Evolutionary conservation across 2,113 vertebrate genomes (phyloP).

Genomic region (Acrocephalus arundinaceus): DNA sequence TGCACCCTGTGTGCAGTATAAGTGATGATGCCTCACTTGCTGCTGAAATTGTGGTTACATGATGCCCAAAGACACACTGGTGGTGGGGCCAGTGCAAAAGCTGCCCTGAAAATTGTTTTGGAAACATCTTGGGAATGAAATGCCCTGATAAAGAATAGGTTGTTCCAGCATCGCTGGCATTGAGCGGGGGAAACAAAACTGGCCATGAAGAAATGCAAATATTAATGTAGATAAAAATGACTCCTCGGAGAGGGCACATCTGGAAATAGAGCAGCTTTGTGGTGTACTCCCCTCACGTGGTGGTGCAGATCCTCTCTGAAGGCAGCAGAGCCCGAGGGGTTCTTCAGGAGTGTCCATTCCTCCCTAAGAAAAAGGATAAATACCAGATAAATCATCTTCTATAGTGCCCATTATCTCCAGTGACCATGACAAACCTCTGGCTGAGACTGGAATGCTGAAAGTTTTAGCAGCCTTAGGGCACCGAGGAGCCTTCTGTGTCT

Average conservation of each 20-base stretch:
- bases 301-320: not conserved
- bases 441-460: not conserved
- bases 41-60: accelerated
- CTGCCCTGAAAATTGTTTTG: not conserved
- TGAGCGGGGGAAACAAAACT: not conserved
- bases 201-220: not conserved
- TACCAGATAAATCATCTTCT: not conserved
- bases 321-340: not conserved
- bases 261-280: not conserved
- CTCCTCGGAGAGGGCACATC: not conserved
- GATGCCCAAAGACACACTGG: not conserved
- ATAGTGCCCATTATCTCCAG: not conserved
- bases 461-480: not conserved
- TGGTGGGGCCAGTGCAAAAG: not conserved
- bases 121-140: not conserved
- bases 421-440: not conserved
- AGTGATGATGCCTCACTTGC: not conserved
- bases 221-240: not conserved
- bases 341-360: not conserved
- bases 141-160: not conserved
- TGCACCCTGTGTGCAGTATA: not conserved
- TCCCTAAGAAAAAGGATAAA: not conserved
- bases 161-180: accelerated
- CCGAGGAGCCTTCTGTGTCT: accelerated
- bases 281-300: accelerated